Conservation (phyloP, 2,797 vertebrate genomes). For the Serranus cabrilla region DNA sequence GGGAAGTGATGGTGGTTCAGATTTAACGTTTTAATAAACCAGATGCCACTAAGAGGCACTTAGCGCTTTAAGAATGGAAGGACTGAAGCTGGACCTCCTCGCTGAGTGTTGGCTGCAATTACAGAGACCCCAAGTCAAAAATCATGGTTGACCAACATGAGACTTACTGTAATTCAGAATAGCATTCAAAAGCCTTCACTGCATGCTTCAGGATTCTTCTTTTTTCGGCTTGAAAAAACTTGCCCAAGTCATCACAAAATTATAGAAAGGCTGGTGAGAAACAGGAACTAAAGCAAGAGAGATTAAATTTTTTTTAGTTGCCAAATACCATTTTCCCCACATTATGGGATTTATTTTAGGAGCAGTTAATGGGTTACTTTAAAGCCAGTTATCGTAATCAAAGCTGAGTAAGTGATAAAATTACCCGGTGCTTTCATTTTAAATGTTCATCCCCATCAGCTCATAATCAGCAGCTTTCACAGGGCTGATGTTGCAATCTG, state of each 20-base stretch:
- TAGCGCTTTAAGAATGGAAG: conserved; percentile 82
- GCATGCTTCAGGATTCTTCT: conserved; percentile 48
- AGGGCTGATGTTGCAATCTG: conserved; percentile 37
- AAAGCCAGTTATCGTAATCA: conserved; percentile 61
- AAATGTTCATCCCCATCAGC: conserved; percentile 24
- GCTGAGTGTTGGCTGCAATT: conserved; percentile 76
- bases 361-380: conserved; percentile 65
- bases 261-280: conserved; percentile 47
- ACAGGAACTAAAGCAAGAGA: conserved; percentile 49
- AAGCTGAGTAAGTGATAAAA: conserved; percentile 63
- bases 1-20: conserved; percentile 73
- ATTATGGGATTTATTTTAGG: conserved; percentile 70
- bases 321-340: conserved; percentile 66
- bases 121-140: conserved; percentile 74
- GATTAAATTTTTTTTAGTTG: conserved; percentile 25
- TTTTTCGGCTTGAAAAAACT: conserved; percentile 42
- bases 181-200: conserved; percentile 61
- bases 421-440: conserved; percentile 53
- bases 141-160: conserved; percentile 69
- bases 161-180: conserved; percentile 66
- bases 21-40: conserved; percentile 85
- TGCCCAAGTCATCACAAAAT: conserved; percentile 55
- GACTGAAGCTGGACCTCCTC: conserved; percentile 75
- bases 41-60: conserved; percentile 83
- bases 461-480: conserved; percentile 40